phyloP scores from a whole-genome alignment of 1,140 invertebrate species.

The Calephelis virginiensis region DNA sequence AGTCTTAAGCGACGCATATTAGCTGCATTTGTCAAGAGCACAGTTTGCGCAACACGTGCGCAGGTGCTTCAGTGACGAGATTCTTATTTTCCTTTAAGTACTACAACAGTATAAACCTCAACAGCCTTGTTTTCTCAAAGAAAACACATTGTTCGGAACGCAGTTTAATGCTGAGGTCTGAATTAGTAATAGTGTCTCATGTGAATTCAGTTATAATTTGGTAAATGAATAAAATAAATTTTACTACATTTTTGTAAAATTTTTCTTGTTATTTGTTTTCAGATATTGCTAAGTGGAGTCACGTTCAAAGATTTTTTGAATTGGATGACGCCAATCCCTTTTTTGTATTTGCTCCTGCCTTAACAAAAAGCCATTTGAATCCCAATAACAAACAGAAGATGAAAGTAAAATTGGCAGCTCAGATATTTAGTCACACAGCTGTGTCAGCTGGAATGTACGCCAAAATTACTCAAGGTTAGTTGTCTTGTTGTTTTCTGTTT shows the following conservation, averaged over 20 bases:
- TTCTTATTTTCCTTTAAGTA: no score
- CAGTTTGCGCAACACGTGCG: no score
- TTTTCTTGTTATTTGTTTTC: background rate
- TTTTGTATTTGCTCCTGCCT: background rate
- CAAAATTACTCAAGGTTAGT: background rate
- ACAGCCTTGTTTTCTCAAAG: no score
- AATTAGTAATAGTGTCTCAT: no score
- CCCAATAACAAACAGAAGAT: background rate
- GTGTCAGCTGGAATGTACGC: background rate
- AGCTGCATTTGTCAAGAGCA: no score
- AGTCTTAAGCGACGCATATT: no score
- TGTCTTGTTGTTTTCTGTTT: background rate
- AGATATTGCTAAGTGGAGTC: conserved; percentile 5
- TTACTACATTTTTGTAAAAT: background rate
- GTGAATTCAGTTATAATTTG: no score
- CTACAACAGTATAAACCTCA: no score
- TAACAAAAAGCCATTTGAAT: background rate
- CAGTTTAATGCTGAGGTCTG: no score
- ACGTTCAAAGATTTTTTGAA: background rate
- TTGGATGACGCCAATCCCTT: background rate
- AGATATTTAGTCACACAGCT: background rate
- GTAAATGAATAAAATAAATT: no score
- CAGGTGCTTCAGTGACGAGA: no score
- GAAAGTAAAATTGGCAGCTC: background rate
- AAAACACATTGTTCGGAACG: no score